A percentile compares a stretch with the other conserved stretches of the same genome.
These are phyloP conservation scores for Porites rus DNA, from an alignment of 92 coral and sea anemone genomes.

Conservation along the genomic window DNA sequence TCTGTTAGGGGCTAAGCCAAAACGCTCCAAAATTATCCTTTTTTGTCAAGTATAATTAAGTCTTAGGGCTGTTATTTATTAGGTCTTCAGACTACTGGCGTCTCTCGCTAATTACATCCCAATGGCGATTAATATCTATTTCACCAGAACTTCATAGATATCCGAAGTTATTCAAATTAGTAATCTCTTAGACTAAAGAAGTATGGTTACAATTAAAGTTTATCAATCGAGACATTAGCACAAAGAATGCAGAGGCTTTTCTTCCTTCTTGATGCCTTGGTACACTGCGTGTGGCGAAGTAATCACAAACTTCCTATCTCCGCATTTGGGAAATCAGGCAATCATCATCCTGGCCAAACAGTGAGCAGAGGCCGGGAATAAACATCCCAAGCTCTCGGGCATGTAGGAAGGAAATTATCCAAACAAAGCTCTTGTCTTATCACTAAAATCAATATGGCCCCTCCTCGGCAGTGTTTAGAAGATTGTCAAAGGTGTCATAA, in stretches of 20 bases:
- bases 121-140: constrained; percentile 83
- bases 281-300: neutral
- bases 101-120: constrained; percentile 80
- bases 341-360: constrained; percentile 50
- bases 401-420: constrained; percentile 49
- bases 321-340: constrained; percentile 66
- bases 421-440: constrained; percentile 70
- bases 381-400: constrained; percentile 62
- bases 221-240: constrained; percentile 80
- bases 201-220: constrained; percentile 81
- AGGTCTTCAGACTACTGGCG: constrained; percentile 77
- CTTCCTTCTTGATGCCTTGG: constrained; percentile 22
- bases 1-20: constrained; percentile 10
- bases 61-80: constrained; percentile 67
- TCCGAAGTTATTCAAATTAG: constrained; percentile 89
- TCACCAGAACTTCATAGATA: constrained; percentile 77
- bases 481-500: constrained; percentile 48
- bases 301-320: constrained; percentile 56
- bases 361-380: constrained; percentile 54
- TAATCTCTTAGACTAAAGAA: constrained; percentile 78
- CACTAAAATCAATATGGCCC: constrained; percentile 49
- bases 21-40: constrained; percentile 31
- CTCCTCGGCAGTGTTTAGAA: constrained; percentile 51
- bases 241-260: constrained; percentile 72
- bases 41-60: constrained; percentile 32